Evolutionary conservation across 2,888 invertebrate species (phyloP), one percentile per base, ranked within the genome.

Genomic region (Cyrtodaria siliqua): DNA sequence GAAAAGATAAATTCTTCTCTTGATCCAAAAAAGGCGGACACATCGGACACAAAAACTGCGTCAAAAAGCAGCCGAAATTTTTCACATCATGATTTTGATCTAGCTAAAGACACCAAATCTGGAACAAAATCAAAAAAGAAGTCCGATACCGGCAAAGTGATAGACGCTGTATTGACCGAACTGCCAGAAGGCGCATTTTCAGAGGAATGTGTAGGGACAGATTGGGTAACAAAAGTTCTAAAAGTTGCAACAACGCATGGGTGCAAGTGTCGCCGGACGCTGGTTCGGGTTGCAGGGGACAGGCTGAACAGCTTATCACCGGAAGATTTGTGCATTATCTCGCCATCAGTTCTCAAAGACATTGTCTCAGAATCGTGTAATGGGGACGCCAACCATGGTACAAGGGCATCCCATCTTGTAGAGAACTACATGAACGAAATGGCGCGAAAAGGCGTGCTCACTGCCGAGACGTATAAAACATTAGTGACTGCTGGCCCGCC

Each of bases 401-500:
- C 85, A 26, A 83, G 84, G 29, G 87, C 86, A 0, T 89, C 89
- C 55, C 75, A 80, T 18, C 82, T 91, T 12, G 86, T 91, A 9
- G 91, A 92, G 71, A 86, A 83, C 20, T 91, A 91, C 78, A 84
- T 91, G 79, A 78, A 86, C 24, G 89, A 90, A 59, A 86, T 91
- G 87, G 88, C 89, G 14, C 77, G 83, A 20, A 87, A 88, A 67
- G 90, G 90, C 6, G 83, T 89, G 24, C 85, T 92, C 8, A 89
- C 88, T 6, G 83, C 87, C 0, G 92, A 91, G 50, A 89, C 89
- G 0, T 92, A 91, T 79, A 87, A 87, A 33, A 84, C 89, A 18
- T 78, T 92, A 63, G 88, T 89, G 0, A 83, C 85, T 12, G 86
- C 88, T 9, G 83, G 90, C 1, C 91, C 91, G 6, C 64, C 84